Base-by-base conservation (phyloP, 1,140 invertebrate species). In the Drosophila bocqueti region DNA sequence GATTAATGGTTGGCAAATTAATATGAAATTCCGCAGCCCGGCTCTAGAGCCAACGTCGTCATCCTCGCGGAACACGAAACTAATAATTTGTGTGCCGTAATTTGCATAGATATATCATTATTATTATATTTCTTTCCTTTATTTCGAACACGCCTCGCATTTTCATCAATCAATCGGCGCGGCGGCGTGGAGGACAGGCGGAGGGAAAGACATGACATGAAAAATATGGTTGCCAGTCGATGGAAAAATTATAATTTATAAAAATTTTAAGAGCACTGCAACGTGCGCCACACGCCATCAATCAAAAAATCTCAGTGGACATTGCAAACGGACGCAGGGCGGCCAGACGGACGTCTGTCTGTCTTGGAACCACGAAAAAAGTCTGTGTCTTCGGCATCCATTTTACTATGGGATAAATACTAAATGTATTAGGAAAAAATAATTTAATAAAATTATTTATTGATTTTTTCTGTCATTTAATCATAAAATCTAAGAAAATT, bases 71-170 rank as follows among this genome's bases (percentile, higher is more conserved):
- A 81, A 78, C 81, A 81, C 58, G 81, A 84, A 90, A 90, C 85
- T 84, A 84, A 90, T 90, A 78, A 87, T 81, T 90, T 77, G 46
- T 81, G 81, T 78, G 57, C 45, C 68, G 74, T 69, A 89, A 89
- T 90, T 89, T 89, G 84, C 84, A 89, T 90, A 89, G 85, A 89
- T 89, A 81, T 81, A 89, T 89, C 85, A 89, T 89, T 89, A 90
- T 90, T 87, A 89, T 83, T 80, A 74, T 76, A 83, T 83, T 79
- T 83, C 66, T 79, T 78, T 64, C 43, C 47, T 43, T 55, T 68
- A 68, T 80, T 74, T 71, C 60, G 69, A 78, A 81, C 73, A 89
- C 81, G 81, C 78, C 85, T 81, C 65, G 85, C 78, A 81, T 84
- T 89, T 89, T 89, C 84, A 89, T 89, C 85, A 89, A 89, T 89